Conservation (phyloP, 2,888 invertebrate species). For the Nomada ferruginata region DNA sequence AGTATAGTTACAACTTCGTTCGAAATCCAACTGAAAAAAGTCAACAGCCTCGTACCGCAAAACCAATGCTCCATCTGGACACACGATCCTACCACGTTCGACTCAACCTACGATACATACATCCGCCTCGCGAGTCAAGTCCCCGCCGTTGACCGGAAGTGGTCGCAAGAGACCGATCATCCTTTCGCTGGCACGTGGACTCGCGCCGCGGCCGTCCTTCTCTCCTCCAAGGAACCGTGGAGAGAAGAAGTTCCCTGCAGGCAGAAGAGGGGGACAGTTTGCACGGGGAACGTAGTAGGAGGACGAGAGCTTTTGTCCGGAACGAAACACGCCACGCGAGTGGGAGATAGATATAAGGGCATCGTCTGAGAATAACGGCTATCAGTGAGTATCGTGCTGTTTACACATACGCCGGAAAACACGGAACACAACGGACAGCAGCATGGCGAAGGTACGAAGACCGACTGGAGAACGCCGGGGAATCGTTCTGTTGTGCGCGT, state of each 20-base stretch:
- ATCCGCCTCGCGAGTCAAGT: background rate
- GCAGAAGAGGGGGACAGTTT: constrained; percentile 23
- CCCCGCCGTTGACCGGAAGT: constrained; percentile 39
- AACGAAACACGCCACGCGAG: constrained; percentile 71
- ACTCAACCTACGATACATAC: background rate
- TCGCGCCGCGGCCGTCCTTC: background rate
- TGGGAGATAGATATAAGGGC: constrained; percentile 84
- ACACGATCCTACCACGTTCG: no score
- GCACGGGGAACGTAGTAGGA: constrained; percentile 30
- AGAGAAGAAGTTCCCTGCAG: background rate
- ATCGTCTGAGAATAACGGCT: constrained; percentile 81
- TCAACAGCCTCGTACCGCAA: background rate
- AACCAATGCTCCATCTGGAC: no score
- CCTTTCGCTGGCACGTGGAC: constrained; percentile 51
- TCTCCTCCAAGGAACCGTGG: background rate
- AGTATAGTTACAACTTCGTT: background rate
- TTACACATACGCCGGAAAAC: constrained; percentile 68
- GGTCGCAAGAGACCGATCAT: constrained; percentile 18
- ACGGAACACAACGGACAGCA: constrained; percentile 62
- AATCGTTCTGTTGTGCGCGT: no score
- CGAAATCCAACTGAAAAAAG: background rate
- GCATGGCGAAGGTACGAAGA: constrained; percentile 79
- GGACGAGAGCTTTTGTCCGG: constrained; percentile 67
- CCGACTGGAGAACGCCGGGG: background rate
- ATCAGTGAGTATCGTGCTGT: constrained; percentile 82